These are phyloP conservation scores for Pachymerium ferrugineum DNA, from an alignment of 2,888 invertebrate species.

Conservation along the genomic window DNA sequence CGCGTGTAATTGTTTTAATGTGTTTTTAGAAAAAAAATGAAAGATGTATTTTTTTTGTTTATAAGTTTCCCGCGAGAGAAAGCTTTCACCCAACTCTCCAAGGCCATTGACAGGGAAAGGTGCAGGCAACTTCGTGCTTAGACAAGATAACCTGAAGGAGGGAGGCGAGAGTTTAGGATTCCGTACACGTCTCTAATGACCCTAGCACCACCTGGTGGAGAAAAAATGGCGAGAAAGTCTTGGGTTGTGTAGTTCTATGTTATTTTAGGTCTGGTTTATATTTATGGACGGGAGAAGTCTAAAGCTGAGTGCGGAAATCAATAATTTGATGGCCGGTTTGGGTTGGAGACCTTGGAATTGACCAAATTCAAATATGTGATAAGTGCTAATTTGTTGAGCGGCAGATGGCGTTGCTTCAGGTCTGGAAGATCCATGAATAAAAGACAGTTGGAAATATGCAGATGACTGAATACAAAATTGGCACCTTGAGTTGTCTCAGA, in stretches of 20 bases:
- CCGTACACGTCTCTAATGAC: slow-evolving; percentile 13
- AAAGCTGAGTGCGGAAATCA: background rate
- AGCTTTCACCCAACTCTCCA: slow-evolving; percentile 7
- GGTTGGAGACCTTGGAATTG: background rate
- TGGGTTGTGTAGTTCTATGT: background rate
- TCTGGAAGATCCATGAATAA: background rate
- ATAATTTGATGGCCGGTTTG: background rate
- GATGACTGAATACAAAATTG: slow-evolving; percentile 11
- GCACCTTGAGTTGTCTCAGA: background rate
- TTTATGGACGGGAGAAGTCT: background rate
- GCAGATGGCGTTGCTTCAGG: slow-evolving; percentile 1
- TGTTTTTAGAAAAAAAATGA: background rate
- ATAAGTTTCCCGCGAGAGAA: slow-evolving; percentile 12
- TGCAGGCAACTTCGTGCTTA: slow-evolving; percentile 14
- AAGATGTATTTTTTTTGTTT: slow-evolving; percentile 1
- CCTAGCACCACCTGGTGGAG: slow-evolving; percentile 2
- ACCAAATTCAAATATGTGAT: slow-evolving; percentile 6
- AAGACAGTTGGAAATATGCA: slow-evolving; percentile 15
- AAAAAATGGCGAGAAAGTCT: background rate
- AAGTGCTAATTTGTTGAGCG: slow-evolving; percentile 15
- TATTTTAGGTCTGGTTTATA: background rate
- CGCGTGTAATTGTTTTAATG: background rate
- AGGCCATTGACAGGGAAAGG: slow-evolving; percentile 17
- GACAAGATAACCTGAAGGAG: slow-evolving; percentile 10
- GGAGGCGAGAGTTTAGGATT: background rate